Conservation (phyloP, 2,113 vertebrate species). For the Antigone vipio region DNA sequence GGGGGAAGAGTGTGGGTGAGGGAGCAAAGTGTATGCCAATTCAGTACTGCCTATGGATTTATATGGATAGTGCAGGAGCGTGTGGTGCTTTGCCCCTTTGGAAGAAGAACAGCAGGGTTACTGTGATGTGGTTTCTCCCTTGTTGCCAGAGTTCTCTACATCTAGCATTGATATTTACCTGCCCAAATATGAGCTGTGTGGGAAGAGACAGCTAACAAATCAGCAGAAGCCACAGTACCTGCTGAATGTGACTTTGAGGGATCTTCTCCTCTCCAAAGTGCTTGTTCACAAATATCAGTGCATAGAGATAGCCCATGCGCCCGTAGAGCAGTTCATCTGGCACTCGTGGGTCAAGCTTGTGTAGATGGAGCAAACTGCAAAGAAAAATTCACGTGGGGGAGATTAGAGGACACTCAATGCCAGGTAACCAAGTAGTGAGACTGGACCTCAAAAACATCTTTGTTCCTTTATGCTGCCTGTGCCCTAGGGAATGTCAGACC, state of each 20-base stretch:
- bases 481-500: not conserved
- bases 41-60: not conserved
- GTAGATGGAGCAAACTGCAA: slow-evolving; percentile 84
- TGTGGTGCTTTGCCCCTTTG: not conserved
- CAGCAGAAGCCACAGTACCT: slow-evolving; percentile 73
- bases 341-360: slow-evolving; percentile 76
- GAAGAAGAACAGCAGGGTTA: not conserved
- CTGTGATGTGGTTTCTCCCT: not conserved
- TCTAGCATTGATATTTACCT: not conserved
- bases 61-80: accelerated
- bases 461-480: not conserved
- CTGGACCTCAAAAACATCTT: not conserved
- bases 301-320: slow-evolving; percentile 87
- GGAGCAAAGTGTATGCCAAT: not conserved
- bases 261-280: slow-evolving; percentile 88
- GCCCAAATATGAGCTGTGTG: not conserved
- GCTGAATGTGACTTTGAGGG: slow-evolving; percentile 86
- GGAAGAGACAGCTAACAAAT: not conserved
- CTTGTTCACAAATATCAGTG: slow-evolving; percentile 91
- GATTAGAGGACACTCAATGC: not conserved
- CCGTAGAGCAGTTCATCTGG: slow-evolving; percentile 93
- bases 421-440: not conserved
- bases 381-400: not conserved
- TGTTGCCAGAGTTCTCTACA: not conserved
- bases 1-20: not conserved